Base-by-base conservation (phyloP, 2,797 vertebrate genomes). In the Otus scops region DNA sequence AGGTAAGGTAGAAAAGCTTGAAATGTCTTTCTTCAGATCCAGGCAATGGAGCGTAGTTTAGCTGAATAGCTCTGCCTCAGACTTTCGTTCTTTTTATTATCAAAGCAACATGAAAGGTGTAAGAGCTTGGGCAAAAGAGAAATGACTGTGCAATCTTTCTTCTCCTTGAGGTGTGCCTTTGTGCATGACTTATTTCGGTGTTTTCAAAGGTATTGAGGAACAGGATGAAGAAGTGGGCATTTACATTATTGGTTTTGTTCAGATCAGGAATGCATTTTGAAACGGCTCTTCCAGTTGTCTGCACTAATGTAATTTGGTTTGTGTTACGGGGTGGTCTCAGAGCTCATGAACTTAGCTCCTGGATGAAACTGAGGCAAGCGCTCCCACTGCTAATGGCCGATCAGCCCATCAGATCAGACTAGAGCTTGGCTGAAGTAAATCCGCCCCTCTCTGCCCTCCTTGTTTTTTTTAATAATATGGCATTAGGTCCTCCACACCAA, bases 11-110 rank as follows among this genome's bases (percentile, higher is more conserved):
- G 47, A 90, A 92, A 84, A 85, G 65, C 73, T 43, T 71, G 76
- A 71, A 43, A 76, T 63, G 4, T 78, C 61, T 92, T 86, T 92
- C 47, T 90, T 90, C 75, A 69, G 54, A 94, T 24, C 17, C 16
- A 85, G 57, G 83, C 59, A 92, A 61, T 51, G 47, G 77, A 69
- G n/a, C 84, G 50, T 22, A 64, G 82, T 85, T 92, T 75, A 75
- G 57, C 0, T 90, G 85, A 95, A 94, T 81, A 88, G 74, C 74
- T 95, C 67, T 89, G 50, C 38, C 74, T 92, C 77, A 93, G 90
- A 94, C 70, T 93, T 90, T 76, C 2, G 0, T 80, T 84, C 54
- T 56, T 43, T 88, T 76, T 93, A 22, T 92, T 69, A 90, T 63
- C 74, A 90, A 76, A 89, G 77, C 27, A 65, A 76, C 74, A 34